Evolutionary conservation across 1,140 invertebrate species (phyloP), one percentile per base, ranked within the genome.

Genomic region (Wasmannia auropunctata): DNA sequence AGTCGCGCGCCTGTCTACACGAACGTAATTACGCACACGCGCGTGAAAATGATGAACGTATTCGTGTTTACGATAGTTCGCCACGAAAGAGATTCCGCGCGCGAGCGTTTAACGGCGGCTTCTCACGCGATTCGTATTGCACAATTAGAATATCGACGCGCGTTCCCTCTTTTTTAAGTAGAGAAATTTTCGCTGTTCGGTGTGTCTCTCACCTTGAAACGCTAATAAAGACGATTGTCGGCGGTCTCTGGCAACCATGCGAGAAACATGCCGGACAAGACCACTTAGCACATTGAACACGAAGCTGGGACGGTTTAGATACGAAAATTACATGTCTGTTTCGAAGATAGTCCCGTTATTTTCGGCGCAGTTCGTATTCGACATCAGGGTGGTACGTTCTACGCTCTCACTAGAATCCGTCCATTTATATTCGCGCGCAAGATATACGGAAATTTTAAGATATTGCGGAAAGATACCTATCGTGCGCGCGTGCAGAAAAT

Each of bases 21-120:
- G 67, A 60, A 43, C 25, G 79, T 49, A 91, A 90, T 91, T 89
- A 91, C 85, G 75, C 85, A 87, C 77, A 80, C 86, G 85, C 81
- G 87, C 81, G 56, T 65, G 43, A 89, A 89, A 91, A 87, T 84
- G 85, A 88, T 86, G 83, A 90, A 91, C 89, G 87, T 80, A 88
- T 72, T 83, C 79, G 79, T 22, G 79, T 74, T 83, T 74, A 74
- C 67, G 79, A 74, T 74, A 72, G 67, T 34, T 54, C 14, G 67
- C 67, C 79, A 83, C 79, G 79, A 80, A 56, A 69, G 77, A 83
- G 37, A 74, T 83, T 72, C 67, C 54, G 67, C 67, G 40, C 46
- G 67, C 65, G 79, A 58, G 67, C 79, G 37, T 46, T 74, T 83
- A 83, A 83, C 40, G 79, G 65, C 79, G 22, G 37, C 37, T 37